A percentile compares a stretch with the other conserved stretches of the same genome.
These are phyloP conservation scores for Acleris holmiana DNA, from an alignment of 2,888 invertebrate genomes.

Conservation along the genomic window DNA sequence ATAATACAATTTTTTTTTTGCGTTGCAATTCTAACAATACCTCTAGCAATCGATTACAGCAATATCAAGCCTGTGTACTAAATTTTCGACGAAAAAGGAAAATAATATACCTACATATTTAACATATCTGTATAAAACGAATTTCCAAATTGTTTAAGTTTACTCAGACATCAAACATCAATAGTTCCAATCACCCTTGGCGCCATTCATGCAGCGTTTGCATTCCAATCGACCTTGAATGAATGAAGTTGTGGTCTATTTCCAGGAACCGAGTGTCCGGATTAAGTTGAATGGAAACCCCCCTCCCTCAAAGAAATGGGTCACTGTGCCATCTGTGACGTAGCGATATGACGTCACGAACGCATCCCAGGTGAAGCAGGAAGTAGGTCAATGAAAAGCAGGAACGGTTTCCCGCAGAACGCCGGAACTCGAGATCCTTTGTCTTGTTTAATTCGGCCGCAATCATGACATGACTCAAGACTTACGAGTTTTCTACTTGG, in stretches of 20 bases:
- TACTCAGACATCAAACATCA: background rate
- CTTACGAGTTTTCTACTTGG: background rate
- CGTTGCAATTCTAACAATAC: no score
- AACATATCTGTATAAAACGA: no score
- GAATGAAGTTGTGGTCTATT: constrained; percentile 74
- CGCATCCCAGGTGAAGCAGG: constrained; percentile 38
- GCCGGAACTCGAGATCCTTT: constrained; percentile 18
- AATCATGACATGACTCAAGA: no score
- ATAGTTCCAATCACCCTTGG: constrained; percentile 3
- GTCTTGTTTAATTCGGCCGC: constrained; percentile 25
- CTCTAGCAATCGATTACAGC: no score
- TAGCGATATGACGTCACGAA: constrained; percentile 65
- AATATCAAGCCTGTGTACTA: no score
- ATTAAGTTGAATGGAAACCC: constrained; percentile 72
- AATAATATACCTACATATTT: no score
- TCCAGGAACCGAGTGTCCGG: constrained; percentile 62
- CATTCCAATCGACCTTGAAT: constrained; percentile 52
- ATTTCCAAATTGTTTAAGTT: background rate
- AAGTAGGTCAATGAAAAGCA: constrained; percentile 35
- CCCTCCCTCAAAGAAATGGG: constrained; percentile 63
- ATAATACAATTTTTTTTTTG: no score
- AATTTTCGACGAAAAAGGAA: no score
- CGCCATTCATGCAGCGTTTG: constrained; percentile 40
- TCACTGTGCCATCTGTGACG: constrained; percentile 75
- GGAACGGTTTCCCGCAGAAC: background rate